Conservation (phyloP, 1,140 invertebrate species). For the Coelopa frigida region DNA sequence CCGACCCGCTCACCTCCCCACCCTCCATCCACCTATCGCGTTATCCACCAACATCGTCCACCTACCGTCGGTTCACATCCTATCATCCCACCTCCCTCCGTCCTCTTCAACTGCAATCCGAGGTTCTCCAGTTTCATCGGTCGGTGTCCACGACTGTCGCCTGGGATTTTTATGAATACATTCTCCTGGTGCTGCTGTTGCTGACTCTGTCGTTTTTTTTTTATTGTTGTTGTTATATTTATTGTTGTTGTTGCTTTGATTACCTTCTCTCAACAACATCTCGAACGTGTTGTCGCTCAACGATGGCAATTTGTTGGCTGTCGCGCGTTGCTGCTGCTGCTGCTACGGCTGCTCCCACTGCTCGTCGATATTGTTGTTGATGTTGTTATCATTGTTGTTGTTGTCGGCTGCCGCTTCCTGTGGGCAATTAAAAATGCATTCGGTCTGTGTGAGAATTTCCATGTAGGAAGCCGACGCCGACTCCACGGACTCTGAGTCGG, state of each 20-base stretch:
- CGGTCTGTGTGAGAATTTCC: slow-evolving; percentile 1
- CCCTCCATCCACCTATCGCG: too few relatives aligned
- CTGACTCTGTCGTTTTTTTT: slow-evolving; percentile 1
- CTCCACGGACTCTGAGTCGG: too few relatives aligned
- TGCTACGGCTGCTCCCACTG: slow-evolving; percentile 1
- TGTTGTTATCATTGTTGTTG: slow-evolving; percentile 10
- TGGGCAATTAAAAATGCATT: not conserved
- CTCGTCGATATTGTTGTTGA: slow-evolving; percentile 6
- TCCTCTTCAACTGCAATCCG: too few relatives aligned
- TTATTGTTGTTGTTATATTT: too few relatives aligned
- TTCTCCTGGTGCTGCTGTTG: not conserved
- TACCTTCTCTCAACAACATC: not conserved
- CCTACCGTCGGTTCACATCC: too few relatives aligned
- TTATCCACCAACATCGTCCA: too few relatives aligned
- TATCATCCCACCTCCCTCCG: too few relatives aligned
- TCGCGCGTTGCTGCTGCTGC: slow-evolving; percentile 8
- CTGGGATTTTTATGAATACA: too few relatives aligned
- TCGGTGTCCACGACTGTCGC: too few relatives aligned
- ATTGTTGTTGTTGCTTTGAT: slow-evolving; percentile 8
- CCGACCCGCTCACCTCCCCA: too few relatives aligned
- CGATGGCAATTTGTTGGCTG: slow-evolving; percentile 39
- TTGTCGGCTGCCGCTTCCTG: slow-evolving; percentile 2
- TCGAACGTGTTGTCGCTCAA: not conserved
- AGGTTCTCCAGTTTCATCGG: too few relatives aligned
- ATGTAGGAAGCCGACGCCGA: too few relatives aligned